These are phyloP conservation scores for Sanderia malayensis DNA, from an alignment of 30 jellyfish, hydroid and myxozoan species.

Conservation along the genomic window DNA sequence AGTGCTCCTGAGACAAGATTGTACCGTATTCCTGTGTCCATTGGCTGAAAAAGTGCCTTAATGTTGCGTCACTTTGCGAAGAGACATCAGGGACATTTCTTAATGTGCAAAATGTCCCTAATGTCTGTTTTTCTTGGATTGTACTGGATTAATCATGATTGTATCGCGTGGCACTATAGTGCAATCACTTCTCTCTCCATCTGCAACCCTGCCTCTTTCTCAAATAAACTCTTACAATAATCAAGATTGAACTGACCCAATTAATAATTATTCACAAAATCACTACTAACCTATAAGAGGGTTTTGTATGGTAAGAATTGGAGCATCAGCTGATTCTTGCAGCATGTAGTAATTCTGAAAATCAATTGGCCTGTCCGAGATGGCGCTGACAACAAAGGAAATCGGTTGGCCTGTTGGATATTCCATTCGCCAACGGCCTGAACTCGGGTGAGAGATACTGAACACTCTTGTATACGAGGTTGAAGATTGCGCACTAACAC, in stretches of 20 bases:
- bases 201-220: no score
- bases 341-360: constrained; percentile 29
- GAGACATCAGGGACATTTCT: no score
- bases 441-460: constrained; percentile 24
- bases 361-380: constrained; percentile 48
- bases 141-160: no score
- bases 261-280: constrained; percentile 5
- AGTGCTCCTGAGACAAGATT: not conserved
- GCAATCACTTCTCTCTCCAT: no score
- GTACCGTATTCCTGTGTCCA: no score
- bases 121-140: no score
- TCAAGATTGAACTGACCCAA: no score
- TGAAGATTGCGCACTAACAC: constrained; percentile 28
- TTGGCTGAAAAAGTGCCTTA: no score
- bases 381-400: constrained; percentile 26
- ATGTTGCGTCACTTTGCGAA: no score
- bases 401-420: constrained; percentile 25
- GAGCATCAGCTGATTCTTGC: constrained; percentile 32
- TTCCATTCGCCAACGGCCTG: constrained; percentile 38
- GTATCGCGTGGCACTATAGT: no score
- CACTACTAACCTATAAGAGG: constrained; percentile 18
- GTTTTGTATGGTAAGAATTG: constrained; percentile 29
- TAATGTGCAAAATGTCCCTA: no score
- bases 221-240: no score
- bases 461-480: constrained; percentile 18